Percentiles rank a stretch among this genome's conserved stretches.
Conservation (phyloP, 1,140 invertebrate species). For the Eciton burchellii region DNA sequence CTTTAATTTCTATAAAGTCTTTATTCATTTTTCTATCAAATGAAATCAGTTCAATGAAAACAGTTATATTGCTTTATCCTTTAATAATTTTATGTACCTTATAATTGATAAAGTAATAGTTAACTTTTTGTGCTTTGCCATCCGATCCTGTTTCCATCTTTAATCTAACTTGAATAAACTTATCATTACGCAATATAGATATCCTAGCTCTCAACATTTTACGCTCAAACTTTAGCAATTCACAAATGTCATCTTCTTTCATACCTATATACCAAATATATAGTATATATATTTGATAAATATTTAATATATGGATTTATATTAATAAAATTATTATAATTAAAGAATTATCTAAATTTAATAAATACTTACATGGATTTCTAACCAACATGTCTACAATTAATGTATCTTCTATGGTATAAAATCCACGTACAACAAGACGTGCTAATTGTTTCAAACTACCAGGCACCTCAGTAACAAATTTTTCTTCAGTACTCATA, state of each 20-base stretch:
- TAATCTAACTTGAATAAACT: constrained; percentile 96
- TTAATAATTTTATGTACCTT: constrained; percentile 87
- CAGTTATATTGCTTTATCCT: background rate
- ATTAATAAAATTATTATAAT: constrained; percentile 32
- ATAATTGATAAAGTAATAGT: constrained; percentile 99
- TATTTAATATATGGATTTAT: no score
- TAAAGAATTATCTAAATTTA: background rate
- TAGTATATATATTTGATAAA: background rate
- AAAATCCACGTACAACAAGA: constrained; percentile 96
- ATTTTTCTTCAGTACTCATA: constrained; percentile 83
- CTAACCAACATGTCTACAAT: constrained; percentile 98
- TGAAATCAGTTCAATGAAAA: background rate
- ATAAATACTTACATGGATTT: constrained; percentile 92
- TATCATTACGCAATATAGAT: constrained; percentile 94
- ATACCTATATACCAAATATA: constrained; percentile 88
- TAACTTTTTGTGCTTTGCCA: constrained; percentile 98
- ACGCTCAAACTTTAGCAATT: constrained; percentile 96
- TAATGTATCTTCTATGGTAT: constrained; percentile 96
- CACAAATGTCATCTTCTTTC: constrained; percentile 98
- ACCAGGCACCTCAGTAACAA: constrained; percentile 94
- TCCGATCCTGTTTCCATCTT: constrained; percentile 98
- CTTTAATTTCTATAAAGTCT: background rate
- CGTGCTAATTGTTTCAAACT: constrained; percentile 96
- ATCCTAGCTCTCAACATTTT: constrained; percentile 96
- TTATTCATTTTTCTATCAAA: constrained; percentile 9